Percentiles rank a stretch among this genome's conserved stretches.
Conservation (phyloP, 1,140 invertebrate genomes). For the Drosophila orosa region DNA sequence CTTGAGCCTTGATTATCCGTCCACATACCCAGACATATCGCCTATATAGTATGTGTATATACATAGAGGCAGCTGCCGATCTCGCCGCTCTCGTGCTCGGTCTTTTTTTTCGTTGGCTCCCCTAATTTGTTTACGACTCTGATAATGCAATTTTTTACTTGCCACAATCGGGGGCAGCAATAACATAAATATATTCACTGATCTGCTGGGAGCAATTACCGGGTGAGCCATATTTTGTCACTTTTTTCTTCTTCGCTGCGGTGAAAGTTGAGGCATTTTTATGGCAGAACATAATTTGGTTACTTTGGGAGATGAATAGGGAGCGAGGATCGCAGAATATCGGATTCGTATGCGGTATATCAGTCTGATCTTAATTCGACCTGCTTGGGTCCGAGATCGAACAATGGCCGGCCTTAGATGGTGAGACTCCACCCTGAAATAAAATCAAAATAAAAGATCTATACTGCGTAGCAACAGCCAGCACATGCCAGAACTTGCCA, state of each 20-base stretch:
- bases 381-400: conserved; percentile 17
- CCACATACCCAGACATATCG: not conserved
- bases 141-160: conserved; percentile 81
- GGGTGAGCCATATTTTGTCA: conserved; percentile 80
- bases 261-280: conserved; percentile 79
- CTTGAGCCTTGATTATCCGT: conserved; percentile 71
- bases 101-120: conserved; percentile 23
- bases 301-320: not conserved
- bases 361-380: conserved; percentile 13
- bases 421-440: conserved; percentile 8
- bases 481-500: conserved; percentile 68
- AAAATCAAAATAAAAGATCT: conserved; percentile 12
- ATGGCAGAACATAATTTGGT: conserved; percentile 59
- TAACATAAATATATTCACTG: conserved; percentile 79
- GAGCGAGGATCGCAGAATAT: conserved; percentile 16
- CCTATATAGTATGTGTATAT: not conserved
- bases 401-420: conserved; percentile 29
- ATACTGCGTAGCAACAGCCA: conserved; percentile 54
- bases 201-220: conserved; percentile 79
- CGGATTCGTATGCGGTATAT: not conserved
- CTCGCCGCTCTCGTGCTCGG: conserved; percentile 15
- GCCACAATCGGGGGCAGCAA: conserved; percentile 48
- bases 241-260: conserved; percentile 45
- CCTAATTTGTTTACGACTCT: conserved; percentile 78
- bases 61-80: conserved; percentile 39